Percentiles rank a stretch among this genome's conserved stretches.
Conservation (phyloP, 2,113 vertebrate species). For the Muntiacus muntjak region DNA sequence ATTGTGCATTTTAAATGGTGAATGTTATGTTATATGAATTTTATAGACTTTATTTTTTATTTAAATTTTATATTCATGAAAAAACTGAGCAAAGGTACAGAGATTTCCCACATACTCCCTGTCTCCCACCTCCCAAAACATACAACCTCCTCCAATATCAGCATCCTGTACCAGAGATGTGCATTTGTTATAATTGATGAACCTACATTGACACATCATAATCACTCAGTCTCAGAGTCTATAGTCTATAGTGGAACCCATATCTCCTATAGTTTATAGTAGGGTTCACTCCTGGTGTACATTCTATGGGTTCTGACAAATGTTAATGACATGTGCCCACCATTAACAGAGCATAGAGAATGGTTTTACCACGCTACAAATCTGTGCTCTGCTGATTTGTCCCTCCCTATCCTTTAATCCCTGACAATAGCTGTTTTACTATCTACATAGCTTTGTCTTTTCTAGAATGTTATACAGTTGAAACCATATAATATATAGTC, state of each 20-base stretch:
- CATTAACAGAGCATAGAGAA: background rate
- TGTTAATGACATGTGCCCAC: background rate
- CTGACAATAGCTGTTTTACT: background rate
- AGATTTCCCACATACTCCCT: background rate
- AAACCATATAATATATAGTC: background rate
- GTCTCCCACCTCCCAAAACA: rapidly evolving
- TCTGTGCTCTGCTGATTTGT: background rate
- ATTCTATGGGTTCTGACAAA: background rate
- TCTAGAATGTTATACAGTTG: background rate
- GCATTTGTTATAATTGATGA: background rate
- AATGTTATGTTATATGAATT: background rate
- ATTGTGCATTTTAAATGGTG: background rate
- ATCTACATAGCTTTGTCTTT: background rate
- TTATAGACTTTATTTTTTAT: background rate
- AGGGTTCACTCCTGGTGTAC: background rate
- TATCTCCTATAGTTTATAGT: background rate
- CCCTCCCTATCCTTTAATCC: background rate
- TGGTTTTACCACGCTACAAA: background rate
- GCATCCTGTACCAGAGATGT: background rate
- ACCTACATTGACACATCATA: background rate
- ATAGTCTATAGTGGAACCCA: background rate
- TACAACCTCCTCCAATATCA: background rate
- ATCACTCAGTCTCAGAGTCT: background rate
- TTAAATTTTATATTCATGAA: background rate
- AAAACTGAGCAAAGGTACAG: background rate